These are phyloP conservation scores for Geophilus truncorum DNA, from an alignment of 2,888 invertebrate species.

Conservation along the genomic window DNA sequence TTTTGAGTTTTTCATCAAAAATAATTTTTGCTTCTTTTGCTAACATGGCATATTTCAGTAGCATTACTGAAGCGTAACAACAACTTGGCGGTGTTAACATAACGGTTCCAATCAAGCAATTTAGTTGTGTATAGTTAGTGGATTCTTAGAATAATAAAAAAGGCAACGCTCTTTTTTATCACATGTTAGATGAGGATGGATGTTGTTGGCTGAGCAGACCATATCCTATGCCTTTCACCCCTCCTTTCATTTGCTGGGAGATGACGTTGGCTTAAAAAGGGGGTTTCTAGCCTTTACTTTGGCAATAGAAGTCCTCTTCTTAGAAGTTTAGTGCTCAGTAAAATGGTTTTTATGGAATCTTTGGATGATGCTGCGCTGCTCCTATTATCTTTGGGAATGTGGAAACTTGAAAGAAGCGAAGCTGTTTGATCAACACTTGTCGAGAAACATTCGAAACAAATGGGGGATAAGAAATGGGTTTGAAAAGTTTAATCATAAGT, in stretches of 20 bases:
- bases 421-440: too few relatives aligned
- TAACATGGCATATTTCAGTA: too few relatives aligned
- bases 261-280: background rate
- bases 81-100: background rate
- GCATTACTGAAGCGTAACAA: too few relatives aligned
- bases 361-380: background rate
- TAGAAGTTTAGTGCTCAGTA: background rate
- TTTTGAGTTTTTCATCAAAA: too few relatives aligned
- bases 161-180: background rate
- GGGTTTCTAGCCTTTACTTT: background rate
- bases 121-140: background rate
- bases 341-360: background rate
- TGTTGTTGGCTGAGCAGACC: background rate
- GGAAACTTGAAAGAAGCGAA: background rate
- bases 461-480: too few relatives aligned
- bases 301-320: background rate
- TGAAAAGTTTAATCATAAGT: too few relatives aligned
- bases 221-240: background rate
- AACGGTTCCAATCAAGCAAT: background rate
- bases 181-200: background rate
- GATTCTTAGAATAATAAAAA: background rate
- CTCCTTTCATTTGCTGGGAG: background rate
- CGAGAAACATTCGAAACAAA: too few relatives aligned
- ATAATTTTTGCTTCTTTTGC: too few relatives aligned
- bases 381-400: background rate